Evolutionary conservation across 2,113 vertebrate genomes (phyloP).

Genomic region (Colinus virginianus): DNA sequence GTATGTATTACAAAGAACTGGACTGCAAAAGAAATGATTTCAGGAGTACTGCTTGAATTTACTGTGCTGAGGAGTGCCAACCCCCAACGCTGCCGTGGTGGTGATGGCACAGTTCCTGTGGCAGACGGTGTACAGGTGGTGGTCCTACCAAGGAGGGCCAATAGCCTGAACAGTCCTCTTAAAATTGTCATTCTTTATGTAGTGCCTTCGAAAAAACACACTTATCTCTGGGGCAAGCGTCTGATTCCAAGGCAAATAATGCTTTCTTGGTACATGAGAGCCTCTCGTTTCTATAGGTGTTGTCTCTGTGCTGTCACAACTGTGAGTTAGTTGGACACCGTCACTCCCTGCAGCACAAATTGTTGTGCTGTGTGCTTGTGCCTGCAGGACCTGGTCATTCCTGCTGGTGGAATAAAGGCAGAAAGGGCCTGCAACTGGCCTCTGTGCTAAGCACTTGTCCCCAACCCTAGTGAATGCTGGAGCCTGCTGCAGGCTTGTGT

Average conservation of each 20-base stretch:
- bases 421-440: neutral
- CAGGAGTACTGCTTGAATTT: neutral
- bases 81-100: neutral
- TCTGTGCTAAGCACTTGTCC: neutral
- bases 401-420: neutral
- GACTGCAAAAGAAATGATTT: neutral
- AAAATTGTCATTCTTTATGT: neutral
- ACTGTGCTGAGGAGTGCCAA: neutral
- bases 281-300: neutral
- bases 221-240: neutral
- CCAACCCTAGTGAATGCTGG: neutral
- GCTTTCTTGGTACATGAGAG: neutral
- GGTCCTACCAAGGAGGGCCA: too few relatives aligned
- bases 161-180: neutral
- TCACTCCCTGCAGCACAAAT: neutral
- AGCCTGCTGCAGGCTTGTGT: accelerated
- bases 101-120: neutral
- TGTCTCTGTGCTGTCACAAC: neutral
- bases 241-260: neutral
- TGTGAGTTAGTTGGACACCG: neutral
- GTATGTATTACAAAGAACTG: neutral
- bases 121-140: neutral
- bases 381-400: neutral
- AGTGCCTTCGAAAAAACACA: neutral
- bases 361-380: neutral